Evolutionary conservation across 2,797 vertebrate species (phyloP).

Genomic region (Lutra lutra): DNA sequence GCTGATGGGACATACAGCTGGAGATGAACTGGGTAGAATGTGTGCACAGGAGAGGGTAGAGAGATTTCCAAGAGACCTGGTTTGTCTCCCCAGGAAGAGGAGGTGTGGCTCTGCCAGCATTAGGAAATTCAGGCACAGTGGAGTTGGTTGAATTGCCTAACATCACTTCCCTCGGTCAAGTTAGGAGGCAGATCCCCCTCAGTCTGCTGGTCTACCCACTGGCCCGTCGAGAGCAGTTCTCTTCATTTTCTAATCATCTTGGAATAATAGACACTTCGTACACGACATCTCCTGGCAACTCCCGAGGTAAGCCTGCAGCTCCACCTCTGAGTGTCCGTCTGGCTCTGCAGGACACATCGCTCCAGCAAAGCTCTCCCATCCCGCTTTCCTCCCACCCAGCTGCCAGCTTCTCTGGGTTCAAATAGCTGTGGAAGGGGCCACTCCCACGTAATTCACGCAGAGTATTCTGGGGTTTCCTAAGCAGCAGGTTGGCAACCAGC

Average conservation of each 20-base stretch:
- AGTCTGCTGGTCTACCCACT: neutral
- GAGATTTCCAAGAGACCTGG: neutral
- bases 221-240: neutral
- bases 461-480: constrained; percentile 65
- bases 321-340: neutral
- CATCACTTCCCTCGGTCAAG: neutral
- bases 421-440: constrained; percentile 59
- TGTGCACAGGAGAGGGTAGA: neutral
- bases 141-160: neutral
- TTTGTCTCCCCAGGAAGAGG: neutral
- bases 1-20: neutral
- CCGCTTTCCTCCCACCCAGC: constrained; percentile 72
- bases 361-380: neutral
- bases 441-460: constrained; percentile 63
- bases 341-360: neutral
- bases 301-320: neutral
- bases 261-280: neutral
- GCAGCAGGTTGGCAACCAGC: constrained; percentile 66
- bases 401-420: constrained; percentile 61
- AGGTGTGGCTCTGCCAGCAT: neutral
- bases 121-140: neutral
- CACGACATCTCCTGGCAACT: neutral
- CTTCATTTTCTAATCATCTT: neutral
- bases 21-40: neutral
- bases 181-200: constrained; percentile 14